Base-by-base conservation (phyloP, 2,888 invertebrate species). In the Eutolmus rufibarbis region DNA sequence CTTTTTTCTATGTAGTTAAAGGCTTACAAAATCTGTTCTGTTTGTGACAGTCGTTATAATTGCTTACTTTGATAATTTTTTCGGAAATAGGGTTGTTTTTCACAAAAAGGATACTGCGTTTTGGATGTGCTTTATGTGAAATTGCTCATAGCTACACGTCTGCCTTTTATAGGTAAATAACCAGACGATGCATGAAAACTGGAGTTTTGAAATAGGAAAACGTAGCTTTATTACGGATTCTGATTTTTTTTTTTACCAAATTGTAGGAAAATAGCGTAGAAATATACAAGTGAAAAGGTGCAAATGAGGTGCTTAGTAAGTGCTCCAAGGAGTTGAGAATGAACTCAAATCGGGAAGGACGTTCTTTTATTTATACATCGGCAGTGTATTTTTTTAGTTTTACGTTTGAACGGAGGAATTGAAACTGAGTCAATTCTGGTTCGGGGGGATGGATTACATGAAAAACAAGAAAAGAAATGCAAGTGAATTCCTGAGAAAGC, bases 341-440 rank as follows among this genome's bases (percentile, higher is more conserved):
- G 8, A 28, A 31, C 81, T 81, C 81, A 81, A 81, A 12, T 31
- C 56, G 31, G 51, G 81, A 34, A 81, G 56, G n/a, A 28, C 2
- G 19, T 76, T 40, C n/a, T 76, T 56, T 66, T 8, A 66, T 23
- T 19, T 12, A 28, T 28, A 51, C 43, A 51, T 51, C 81, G 81
- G n/a, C 56, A 56, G 51, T 56, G 81, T 28, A 56, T 5, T 19
- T 76, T 31, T 46, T 46, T 16, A 40, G 1, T 37, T 40, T 76
- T 37, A 37, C n/a, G 28, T 51, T 51, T 51, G 81, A 81, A 81
- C 81, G 56, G 51, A 16, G 28, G 81, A 81, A 81, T 81, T 81
- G 81, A 28, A 28, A 46, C 81, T 81, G 28, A 31, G 81, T 81
- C 81, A 81, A 81, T 81, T 56, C 81, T 81, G 28, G 81, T 81